These are phyloP conservation scores for Napeogenes sylphis DNA, from an alignment of 2,888 invertebrate genomes.

Conservation along the genomic window DNA sequence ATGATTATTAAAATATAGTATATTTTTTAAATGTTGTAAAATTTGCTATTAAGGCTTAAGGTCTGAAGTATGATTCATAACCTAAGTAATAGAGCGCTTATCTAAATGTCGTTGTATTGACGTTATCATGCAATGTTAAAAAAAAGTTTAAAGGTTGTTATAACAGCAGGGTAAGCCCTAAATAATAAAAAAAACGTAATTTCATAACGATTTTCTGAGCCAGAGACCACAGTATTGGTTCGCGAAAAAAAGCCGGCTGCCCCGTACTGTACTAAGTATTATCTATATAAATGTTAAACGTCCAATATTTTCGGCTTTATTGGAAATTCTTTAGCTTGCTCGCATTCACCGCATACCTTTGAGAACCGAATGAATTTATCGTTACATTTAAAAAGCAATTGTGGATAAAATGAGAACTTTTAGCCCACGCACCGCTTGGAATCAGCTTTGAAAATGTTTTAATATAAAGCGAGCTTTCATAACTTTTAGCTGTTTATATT, in stretches of 20 bases:
- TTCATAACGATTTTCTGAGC: too few species aligned
- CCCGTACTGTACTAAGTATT: conserved; percentile 13
- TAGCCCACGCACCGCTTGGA: conserved; percentile 15
- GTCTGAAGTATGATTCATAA: too few species aligned
- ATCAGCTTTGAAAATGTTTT: conserved; percentile 17
- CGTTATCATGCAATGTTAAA: too few species aligned
- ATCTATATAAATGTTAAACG: conserved; percentile 28
- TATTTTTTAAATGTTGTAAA: too few species aligned
- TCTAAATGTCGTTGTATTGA: too few species aligned
- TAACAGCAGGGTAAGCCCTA: too few species aligned
- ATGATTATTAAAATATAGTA: too few species aligned
- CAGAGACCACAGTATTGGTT: too few species aligned
- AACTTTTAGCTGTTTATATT: conserved; percentile 10
- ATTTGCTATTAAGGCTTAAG: too few species aligned
- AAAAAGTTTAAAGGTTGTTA: too few species aligned
- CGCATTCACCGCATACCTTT: conserved; percentile 42
- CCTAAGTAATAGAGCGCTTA: too few species aligned
- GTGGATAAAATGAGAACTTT: conserved; percentile 33
- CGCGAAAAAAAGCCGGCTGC: neutral
- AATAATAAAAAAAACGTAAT: too few species aligned
- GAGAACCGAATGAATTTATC: conserved; percentile 52
- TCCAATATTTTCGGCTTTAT: conserved; percentile 41
- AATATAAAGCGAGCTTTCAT: conserved; percentile 12
- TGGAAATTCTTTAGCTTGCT: conserved; percentile 52
- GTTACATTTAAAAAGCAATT: conserved; percentile 37